Evolutionary conservation across 2,113 vertebrate genomes (phyloP).

Genomic region (Scomber japonicus): DNA sequence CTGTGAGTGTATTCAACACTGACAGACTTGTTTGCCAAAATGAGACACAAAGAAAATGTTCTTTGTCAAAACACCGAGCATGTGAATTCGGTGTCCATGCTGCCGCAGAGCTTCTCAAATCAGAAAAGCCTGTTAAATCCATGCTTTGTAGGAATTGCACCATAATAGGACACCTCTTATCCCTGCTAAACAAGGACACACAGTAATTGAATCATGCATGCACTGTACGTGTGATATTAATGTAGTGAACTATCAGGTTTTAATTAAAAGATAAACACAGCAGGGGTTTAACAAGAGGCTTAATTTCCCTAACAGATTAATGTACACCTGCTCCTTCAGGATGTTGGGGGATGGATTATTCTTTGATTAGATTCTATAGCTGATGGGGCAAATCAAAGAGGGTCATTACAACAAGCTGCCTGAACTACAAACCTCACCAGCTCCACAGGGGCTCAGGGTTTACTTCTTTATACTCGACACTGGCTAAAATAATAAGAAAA

Average conservation of each 20-base stretch:
- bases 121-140: constrained; percentile 48
- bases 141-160: constrained; percentile 39
- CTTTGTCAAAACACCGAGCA: constrained; percentile 18
- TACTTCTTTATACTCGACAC: constrained; percentile 8
- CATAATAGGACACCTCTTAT: constrained; percentile 51
- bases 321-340: constrained; percentile 66
- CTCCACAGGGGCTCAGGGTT: constrained; percentile 32
- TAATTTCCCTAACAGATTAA: constrained; percentile 70
- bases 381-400: constrained; percentile 50
- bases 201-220: constrained; percentile 23
- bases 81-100: constrained; percentile 19
- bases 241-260: constrained; percentile 53
- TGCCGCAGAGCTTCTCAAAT: constrained; percentile 18
- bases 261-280: constrained; percentile 83
- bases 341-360: constrained; percentile 59
- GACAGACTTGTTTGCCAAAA: constrained; percentile 38
- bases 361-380: constrained; percentile 62
- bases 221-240: constrained; percentile 49
- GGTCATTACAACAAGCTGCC: constrained; percentile 55
- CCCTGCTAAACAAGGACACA: constrained; percentile 45
- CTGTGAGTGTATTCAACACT: constrained; percentile 22
- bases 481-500: constrained; percentile 15
- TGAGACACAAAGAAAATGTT: constrained; percentile 41
- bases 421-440: constrained; percentile 49
- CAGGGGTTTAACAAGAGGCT: constrained; percentile 62